Evolutionary conservation across 1,140 invertebrate genomes (phyloP).

Genomic region (Octopus sinensis): DNA sequence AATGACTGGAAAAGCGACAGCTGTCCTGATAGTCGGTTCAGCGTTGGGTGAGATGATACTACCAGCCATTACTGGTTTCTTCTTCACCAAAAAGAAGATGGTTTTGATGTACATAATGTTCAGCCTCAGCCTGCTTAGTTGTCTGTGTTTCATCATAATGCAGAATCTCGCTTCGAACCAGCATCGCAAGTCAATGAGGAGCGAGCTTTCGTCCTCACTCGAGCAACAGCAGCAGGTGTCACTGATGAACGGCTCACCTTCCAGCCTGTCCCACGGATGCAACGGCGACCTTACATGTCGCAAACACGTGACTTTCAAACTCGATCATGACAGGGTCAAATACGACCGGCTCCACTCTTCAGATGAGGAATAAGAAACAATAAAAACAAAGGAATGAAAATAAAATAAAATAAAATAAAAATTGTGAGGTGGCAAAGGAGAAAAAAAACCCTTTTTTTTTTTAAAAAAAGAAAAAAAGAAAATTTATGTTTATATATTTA

Average conservation of each 20-base stretch:
- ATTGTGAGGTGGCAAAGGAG: no score
- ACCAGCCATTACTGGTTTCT: conserved; percentile 50
- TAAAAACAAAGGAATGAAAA: no score
- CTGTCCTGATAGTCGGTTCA: conserved; percentile 59
- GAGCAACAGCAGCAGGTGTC: background rate
- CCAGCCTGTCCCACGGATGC: background rate
- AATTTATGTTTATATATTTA: no score
- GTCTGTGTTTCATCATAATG: conserved; percentile 43
- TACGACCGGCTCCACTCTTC: background rate
- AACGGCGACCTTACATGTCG: background rate
- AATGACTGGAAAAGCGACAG: conserved; percentile 59
- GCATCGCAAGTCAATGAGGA: background rate
- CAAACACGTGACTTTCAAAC: conserved; percentile 10
- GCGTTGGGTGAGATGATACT: conserved; percentile 60
- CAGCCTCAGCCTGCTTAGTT: conserved; percentile 35
- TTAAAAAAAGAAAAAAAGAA: no score
- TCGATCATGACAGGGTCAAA: conserved; percentile 9
- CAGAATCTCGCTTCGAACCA: conserved; percentile 40
- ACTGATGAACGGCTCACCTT: background rate
- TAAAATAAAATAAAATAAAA: no score
- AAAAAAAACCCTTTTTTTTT: no score
- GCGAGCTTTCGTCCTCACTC: background rate
- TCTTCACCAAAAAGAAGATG: conserved; percentile 50
- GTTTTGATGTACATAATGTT: conserved; percentile 53
- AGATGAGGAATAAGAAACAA: background rate